Base-by-base conservation (phyloP, 1,140 invertebrate genomes). In the Hylaeus anthracinus region DNA sequence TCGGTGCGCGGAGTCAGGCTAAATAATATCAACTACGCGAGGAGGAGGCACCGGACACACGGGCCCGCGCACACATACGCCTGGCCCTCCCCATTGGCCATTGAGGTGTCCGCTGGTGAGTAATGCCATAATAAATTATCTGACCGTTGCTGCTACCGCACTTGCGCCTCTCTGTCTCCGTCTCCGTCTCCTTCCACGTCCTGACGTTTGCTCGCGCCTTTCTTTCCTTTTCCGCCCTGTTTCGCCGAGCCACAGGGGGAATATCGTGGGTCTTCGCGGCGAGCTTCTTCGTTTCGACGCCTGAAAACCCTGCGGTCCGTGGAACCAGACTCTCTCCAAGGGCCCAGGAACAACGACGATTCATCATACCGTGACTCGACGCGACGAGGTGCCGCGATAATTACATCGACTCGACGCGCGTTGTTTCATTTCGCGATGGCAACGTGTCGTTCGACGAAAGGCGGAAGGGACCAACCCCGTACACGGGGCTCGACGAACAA, bases 51-150 rank as follows among this genome's bases (percentile, higher is more conserved):
- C 69, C 78, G 86, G 86, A 88, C 88, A 88, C 86, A 72, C 78
- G 74, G 72, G 75, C 61, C 73, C 67, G 60, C 58, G 41, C 87
- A 76, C 81, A 81, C 87, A 87, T 77, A 87, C 84, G 75, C 15
- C 45, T 60, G 82, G 84, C 77, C 84, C 83, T 87, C 61, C 83
- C 86, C 87, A 82, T 82, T 81, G 88, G 81, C 90, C 91, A 92
- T 92, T 92, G 83, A 92, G 88, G 91, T 91, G 91, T 92, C 91
- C 87, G 89, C 90, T 85, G 69, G 83, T 92, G 90, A 92, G 91
- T 92, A 92, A 92, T 92, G 91, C 88, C 82, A 87, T 88, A 89
- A 92, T 92, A 92, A 92, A 92, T 92, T 92, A 92, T 92, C 90
- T 56, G 77, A 75, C 78, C 71, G 79, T 86, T 79, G 55, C 66